These are phyloP conservation scores for Calyptommatus sinebrachiatus DNA, from an alignment of 2,113 vertebrate species.

Conservation along the genomic window DNA sequence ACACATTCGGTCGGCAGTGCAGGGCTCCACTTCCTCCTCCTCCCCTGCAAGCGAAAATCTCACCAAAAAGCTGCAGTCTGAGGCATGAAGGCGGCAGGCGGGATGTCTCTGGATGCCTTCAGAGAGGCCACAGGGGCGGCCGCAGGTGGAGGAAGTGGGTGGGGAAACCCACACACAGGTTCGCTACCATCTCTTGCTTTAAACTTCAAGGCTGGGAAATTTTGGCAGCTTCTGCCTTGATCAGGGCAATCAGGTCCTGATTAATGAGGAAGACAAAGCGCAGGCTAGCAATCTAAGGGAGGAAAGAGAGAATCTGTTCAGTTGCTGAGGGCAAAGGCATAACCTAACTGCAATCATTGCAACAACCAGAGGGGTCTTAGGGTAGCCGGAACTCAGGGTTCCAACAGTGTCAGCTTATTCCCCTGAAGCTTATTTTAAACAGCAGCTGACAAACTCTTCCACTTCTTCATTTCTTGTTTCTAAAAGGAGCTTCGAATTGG, in stretches of 20 bases:
- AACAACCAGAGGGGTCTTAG: neutral
- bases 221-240: conserved; percentile 93
- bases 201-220: conserved; percentile 71
- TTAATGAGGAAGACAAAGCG: conserved; percentile 97
- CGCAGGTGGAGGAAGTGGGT: neutral
- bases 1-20: too few relatives aligned
- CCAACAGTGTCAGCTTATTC: neutral
- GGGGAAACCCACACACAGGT: neutral
- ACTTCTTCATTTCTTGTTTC: neutral
- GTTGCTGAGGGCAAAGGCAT: neutral
- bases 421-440: neutral
- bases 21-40: neutral
- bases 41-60: neutral
- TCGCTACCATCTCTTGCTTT: neutral
- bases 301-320: neutral
- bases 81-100: neutral
- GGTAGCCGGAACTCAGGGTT: neutral
- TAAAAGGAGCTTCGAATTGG: too few relatives aligned
- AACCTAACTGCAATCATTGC: too few relatives aligned
- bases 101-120: neutral
- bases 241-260: conserved; percentile 92
- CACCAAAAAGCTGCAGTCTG: neutral
- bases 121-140: neutral
- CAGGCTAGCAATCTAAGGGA: conserved; percentile 86
- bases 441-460: neutral